phyloP scores from a whole-genome alignment of 2,113 vertebrate genomes.

The Antigone vipio region DNA sequence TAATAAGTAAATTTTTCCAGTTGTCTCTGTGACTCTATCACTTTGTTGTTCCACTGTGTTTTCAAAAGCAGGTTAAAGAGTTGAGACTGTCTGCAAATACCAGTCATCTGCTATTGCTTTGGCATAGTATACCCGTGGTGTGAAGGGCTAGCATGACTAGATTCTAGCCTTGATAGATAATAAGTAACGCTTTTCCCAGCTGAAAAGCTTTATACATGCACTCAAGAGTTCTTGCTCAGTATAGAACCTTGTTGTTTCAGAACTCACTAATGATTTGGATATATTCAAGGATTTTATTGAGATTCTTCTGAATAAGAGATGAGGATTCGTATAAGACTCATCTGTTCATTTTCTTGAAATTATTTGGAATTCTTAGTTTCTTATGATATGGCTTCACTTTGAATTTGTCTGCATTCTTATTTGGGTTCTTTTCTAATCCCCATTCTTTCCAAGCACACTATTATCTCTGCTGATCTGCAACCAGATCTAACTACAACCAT shows the following conservation, averaged over 20 bases:
- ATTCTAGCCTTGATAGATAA: neutral
- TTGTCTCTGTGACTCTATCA: neutral
- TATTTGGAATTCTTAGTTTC: neutral
- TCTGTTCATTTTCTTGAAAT: neutral
- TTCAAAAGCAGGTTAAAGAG: constrained; percentile 13
- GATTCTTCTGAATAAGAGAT: neutral
- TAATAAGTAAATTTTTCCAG: neutral
- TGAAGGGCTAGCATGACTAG: neutral
- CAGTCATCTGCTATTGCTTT: neutral
- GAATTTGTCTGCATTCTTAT: neutral
- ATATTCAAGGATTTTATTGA: constrained; percentile 55
- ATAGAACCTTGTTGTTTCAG: constrained; percentile 73
- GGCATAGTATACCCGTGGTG: neutral
- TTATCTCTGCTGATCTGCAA: neutral
- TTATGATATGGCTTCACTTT: neutral
- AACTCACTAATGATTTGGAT: constrained; percentile 72
- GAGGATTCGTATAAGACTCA: neutral
- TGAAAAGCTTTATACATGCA: neutral
- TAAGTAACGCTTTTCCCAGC: neutral
- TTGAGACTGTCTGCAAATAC: neutral
- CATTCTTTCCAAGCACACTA: fast-evolving
- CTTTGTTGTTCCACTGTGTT: constrained; percentile 34
- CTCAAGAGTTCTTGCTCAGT: neutral
- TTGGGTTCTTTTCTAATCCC: neutral
- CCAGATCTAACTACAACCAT: neutral